These are phyloP conservation scores for Salvator merianae DNA, from an alignment of 2,113 vertebrate genomes.

Conservation along the genomic window DNA sequence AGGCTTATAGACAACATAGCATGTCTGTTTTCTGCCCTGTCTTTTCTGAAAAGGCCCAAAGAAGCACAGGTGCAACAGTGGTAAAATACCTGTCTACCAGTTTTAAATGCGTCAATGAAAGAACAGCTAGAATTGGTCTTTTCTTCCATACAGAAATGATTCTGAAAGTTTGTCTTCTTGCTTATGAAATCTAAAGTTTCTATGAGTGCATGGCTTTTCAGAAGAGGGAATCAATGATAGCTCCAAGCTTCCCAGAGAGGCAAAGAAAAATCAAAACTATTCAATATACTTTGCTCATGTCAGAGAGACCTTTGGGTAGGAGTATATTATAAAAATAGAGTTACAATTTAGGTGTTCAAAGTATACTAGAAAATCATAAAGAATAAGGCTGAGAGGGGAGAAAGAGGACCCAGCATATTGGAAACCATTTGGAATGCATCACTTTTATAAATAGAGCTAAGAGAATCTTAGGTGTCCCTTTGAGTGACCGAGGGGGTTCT, in stretches of 20 bases:
- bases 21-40: not conserved
- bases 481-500: not conserved
- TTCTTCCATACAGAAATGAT: not conserved
- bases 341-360: not conserved
- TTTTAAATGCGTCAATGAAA: too few species aligned
- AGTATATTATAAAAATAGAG: slow-evolving; percentile 18
- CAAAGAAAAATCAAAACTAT: not conserved
- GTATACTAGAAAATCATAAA: slow-evolving; percentile 36
- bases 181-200: slow-evolving; percentile 10
- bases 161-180: not conserved
- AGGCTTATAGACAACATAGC: too few species aligned
- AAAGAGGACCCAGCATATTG: slow-evolving; percentile 3
- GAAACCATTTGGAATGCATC: slow-evolving; percentile 41
- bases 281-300: not conserved
- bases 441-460: slow-evolving; percentile 18
- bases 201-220: not conserved
- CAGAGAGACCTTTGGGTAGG: slow-evolving; percentile 16
- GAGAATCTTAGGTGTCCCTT: not conserved
- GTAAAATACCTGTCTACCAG: not conserved
- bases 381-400: not conserved
- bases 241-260: slow-evolving; percentile 9
- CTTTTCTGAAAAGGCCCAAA: not conserved
- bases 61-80: not conserved
- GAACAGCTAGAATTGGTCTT: not conserved
- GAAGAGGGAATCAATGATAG: not conserved